A percentile compares a stretch with the other conserved stretches of the same genome.
Evolutionary conservation across 53 echinoderm and acorn worm genomes (phyloP).

Genomic region (Crossaster papposus): DNA sequence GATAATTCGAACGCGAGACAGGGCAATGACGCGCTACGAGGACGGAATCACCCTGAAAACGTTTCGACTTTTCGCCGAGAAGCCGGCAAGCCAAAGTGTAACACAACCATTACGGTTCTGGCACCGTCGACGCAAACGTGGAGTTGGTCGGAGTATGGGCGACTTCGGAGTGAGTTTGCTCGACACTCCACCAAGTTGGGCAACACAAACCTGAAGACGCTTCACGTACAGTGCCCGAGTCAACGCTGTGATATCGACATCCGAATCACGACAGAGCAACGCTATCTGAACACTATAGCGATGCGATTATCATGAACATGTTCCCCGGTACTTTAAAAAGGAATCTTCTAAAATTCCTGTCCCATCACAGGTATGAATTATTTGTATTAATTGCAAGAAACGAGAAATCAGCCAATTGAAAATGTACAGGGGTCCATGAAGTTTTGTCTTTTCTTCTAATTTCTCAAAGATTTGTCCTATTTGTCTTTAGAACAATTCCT

Average conservation of each 20-base stretch:
- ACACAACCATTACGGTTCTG: conserved; percentile 56
- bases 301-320: conserved; percentile 80
- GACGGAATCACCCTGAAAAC: not conserved
- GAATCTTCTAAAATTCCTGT: conserved; percentile 45
- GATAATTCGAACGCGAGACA: not conserved
- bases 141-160: conserved; percentile 80
- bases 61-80: not conserved
- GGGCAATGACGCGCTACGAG: not conserved
- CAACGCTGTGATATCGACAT: conserved; percentile 73
- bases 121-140: conserved; percentile 71
- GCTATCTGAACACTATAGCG: conserved; percentile 64
- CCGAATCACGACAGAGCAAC: conserved; percentile 62
- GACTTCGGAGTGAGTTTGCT: conserved; percentile 61
- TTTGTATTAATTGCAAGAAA: too few species aligned
- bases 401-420: too few species aligned
- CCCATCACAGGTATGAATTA: conserved; percentile 35
- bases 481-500: too few species aligned
- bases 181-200: not conserved
- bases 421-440: too few species aligned
- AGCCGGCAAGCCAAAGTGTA: not conserved
- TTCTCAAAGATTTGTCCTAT: too few species aligned
- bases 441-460: too few species aligned
- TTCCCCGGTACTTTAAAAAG: conserved; percentile 72
- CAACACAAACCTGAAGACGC: conserved; percentile 48
- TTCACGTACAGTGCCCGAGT: conserved; percentile 72